Evolutionary conservation across 2,797 vertebrate genomes (phyloP), one percentile per base, ranked within the genome.

Genomic region (Lacerta viridis): DNA sequence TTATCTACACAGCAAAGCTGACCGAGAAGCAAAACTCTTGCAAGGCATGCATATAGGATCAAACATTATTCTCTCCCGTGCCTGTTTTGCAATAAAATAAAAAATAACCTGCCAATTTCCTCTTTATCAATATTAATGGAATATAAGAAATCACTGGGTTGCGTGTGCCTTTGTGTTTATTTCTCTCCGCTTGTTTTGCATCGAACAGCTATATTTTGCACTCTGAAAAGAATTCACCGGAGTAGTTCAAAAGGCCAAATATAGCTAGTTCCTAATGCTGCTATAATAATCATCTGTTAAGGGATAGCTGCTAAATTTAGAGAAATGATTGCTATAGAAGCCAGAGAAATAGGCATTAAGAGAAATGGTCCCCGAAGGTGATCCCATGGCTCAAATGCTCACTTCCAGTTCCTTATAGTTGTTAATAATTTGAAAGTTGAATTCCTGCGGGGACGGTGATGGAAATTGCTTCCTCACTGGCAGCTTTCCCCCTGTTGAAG

Each of bases 251-350:
- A 75, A 87, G 41, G 92, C 87, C 91, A 91, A 59, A 93, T 90
- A 33, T 15, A 39, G 71, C 50, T 74, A 27, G 81, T 83, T 87
- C 64, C 69, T 80, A 88, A 55, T 69, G 69, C 85, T 81, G 3
- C 39, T 59, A 82, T 36, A 72, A 5, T 33, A 69, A 82, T n/a
- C 50, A 85, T 0, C 27, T n/a, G n/a, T 74, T 2, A 84, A 59
- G 76, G 46, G 91, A 55, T 55, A 76, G 91, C 89, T 90, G 90
- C 91, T 91, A 93, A 91, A 93, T 93, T 93, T 92, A 91, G 90
- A 46, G 82, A 87, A 41, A 43, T 84, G 87, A 93, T 91, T 91
- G 86, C 86, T 93, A 84, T 87, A 64, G 66, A 92, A 83, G 46
- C 92, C 90, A 91, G 78, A 72, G 88, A 94, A 92, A 93, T 1